These are phyloP conservation scores for Heliconius erato DNA, from an alignment of 2,888 invertebrate genomes.

Conservation along the genomic window DNA sequence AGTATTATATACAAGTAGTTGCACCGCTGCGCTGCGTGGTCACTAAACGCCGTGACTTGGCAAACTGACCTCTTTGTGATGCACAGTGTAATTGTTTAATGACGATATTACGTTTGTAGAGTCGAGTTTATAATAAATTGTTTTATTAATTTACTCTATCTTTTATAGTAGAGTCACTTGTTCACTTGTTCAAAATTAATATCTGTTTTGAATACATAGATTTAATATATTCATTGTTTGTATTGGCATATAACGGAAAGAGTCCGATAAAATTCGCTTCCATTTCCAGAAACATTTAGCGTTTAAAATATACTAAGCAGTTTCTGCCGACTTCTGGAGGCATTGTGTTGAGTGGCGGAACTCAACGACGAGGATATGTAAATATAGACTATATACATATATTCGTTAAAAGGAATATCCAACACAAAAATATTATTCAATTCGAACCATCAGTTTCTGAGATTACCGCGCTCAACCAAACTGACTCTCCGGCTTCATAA, in stretches of 20 bases:
- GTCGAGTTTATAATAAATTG: not conserved
- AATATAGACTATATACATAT: not conserved
- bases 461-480: not conserved
- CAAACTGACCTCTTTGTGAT: slow-evolving; percentile 43
- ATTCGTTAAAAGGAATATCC: not conserved
- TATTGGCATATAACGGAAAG: too few species aligned
- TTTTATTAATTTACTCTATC: not conserved
- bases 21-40: slow-evolving; percentile 50
- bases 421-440: not conserved
- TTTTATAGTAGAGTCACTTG: not conserved
- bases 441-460: not conserved
- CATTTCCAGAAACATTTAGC: too few species aligned
- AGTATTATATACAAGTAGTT: slow-evolving; percentile 35
- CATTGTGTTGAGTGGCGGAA: too few species aligned
- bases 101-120: slow-evolving; percentile 7
- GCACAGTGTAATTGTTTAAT: slow-evolving; percentile 26
- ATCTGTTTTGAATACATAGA: not conserved
- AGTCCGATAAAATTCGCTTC: too few species aligned
- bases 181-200: not conserved
- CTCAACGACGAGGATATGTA: too few species aligned
- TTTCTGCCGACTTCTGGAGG: too few species aligned
- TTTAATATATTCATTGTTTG: not conserved
- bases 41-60: slow-evolving; percentile 54
- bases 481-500: not conserved
- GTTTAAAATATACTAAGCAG: too few species aligned